Base-by-base conservation (phyloP, 2,888 invertebrate genomes). In the Aleiodes leptofemur region DNA sequence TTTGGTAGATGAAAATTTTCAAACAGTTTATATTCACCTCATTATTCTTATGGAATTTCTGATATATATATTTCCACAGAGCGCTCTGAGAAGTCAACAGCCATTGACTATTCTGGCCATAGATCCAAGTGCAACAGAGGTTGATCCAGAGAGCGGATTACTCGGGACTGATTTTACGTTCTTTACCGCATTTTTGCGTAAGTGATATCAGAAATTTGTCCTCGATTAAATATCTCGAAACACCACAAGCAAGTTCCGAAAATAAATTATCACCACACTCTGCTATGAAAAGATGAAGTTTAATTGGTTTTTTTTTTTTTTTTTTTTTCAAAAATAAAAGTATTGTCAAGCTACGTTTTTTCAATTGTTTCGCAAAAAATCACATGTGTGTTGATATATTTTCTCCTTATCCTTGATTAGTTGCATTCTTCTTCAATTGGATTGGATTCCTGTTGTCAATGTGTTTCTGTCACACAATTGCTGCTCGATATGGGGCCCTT, bases 341-440 rank as follows among this genome's bases (percentile, higher is more conserved):
- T n/a, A n/a, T n/a, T n/a, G n/a, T n/a, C n/a, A n/a, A n/a, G n/a
- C 2, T 23, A 23, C 23, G 23, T 23, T 23, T 23, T 23, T 23
- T 23, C 23, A 23, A 23, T 23, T 23, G 23, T 23, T 23, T 23
- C 2, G 2, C 23, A 23, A 23, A 23, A 23, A 1, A 23, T 23
- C 23, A 23, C 23, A 23, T 23, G 1, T 23, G 23, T 23, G 23
- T 23, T 23, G 23, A 23, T 23, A 2, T 23, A 23, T 23, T 23
- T 23, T 23, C 23, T 23, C 23, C 38, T 31, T 34, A 34, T 51
- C 43, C 51, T 56, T 50, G 61, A 69, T 55, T 69, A 96, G 97
- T 97, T 89, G 96, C 97, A 83, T 97, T 98, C 91, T 93, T 97
- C 68, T 97, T 98, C 91, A 98, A 98, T 91, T 98, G 97, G 97